Conservation (phyloP, 2,113 vertebrate genomes). For the Podiceps cristatus region DNA sequence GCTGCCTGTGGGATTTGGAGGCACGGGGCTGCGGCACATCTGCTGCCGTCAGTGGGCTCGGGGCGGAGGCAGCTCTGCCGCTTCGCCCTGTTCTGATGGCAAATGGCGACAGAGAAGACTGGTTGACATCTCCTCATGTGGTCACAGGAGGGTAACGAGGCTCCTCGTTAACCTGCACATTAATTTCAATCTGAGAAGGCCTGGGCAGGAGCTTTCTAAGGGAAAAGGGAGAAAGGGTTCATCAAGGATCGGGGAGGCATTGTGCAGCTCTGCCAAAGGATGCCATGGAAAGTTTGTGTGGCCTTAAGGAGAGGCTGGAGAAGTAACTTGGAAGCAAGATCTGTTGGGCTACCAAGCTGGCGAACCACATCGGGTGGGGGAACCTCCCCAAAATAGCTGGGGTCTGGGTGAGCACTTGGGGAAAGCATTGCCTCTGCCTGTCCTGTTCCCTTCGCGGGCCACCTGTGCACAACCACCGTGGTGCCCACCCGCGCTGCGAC, state of each 20-base stretch:
- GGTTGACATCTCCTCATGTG: background rate
- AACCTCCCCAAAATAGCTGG: background rate
- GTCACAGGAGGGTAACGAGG: background rate
- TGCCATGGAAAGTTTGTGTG: background rate
- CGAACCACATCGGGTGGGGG: background rate
- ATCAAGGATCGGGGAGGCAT: background rate
- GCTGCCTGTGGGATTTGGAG: background rate
- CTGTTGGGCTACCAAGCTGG: background rate
- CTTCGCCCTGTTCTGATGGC: background rate
- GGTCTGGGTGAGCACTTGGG: background rate
- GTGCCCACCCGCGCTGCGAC: accelerated
- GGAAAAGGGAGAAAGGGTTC: background rate
- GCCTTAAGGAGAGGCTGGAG: background rate
- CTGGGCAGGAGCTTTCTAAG: background rate
- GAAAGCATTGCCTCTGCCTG: background rate
- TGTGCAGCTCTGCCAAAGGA: background rate
- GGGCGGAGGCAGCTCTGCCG: background rate
- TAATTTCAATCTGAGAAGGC: background rate
- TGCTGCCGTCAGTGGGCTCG: accelerated
- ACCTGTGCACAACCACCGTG: background rate
- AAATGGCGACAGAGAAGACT: background rate
- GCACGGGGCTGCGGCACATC: accelerated
- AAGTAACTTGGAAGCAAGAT: background rate
- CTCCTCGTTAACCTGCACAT: background rate
- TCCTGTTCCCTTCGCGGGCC: background rate